Evolutionary conservation across 1,140 invertebrate species (phyloP), one percentile per base, ranked within the genome.

Genomic region (Laupala kohalensis): DNA sequence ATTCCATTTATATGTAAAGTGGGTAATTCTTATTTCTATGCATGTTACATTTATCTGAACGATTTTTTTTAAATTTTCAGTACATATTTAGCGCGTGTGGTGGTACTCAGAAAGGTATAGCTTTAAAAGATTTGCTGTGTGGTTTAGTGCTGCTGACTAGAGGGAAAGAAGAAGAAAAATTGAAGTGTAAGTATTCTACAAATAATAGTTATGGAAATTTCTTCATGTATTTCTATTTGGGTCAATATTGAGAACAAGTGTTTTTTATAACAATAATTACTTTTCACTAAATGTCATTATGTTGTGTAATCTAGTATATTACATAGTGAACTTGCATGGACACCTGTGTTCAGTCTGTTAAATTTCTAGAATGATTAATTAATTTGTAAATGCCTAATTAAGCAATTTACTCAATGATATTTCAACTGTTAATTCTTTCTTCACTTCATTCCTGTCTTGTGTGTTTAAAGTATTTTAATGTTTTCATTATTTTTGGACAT

Each of bases 91-190:
- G 83, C 74, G 91, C 91, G 26, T 94, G 92, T 81, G 92, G 93
- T 28, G 93, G 92, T 29, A 89, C 86, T 26, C 80, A 84, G 26
- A 88, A 91, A 78, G 93, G 93, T n/a, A 89, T 95, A 71, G 83
- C 84, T 23, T 91, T 93, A 73, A 90, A 90, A 78, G 93, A 95
- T 75, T 81, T 95, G 13, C 80, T 95, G 15, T 92, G 90, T 80
- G 92, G 91, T 3, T 82, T 95, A 64, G 92, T 95, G 53, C 84
- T 95, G 0, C 83, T 95, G 6, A 94, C 93, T 4, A 88, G 91
- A 76, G 93, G 92, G 68, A 89, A 85, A 23, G 83, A 87, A 74
- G 92, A 94, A 75, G 93, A 95, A 78, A 94, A 92, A 85, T 89
- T 92, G 68, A 91, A 89, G 81, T 85, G 92, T 94, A 85, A 87